phyloP scores from a whole-genome alignment of 2,888 invertebrate genomes.

The Chydorus sphaericus region DNA sequence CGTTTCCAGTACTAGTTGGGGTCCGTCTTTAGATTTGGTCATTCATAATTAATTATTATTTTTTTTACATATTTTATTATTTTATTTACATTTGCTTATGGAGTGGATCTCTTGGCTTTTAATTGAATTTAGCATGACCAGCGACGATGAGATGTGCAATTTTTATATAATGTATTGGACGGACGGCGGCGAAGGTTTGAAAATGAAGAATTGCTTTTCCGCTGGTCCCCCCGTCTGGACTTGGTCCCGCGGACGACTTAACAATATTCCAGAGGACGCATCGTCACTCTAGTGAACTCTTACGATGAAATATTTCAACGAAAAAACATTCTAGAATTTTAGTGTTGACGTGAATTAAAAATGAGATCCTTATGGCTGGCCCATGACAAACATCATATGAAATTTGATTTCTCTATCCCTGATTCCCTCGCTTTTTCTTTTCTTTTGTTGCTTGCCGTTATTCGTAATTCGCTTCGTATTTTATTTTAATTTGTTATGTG shows the following conservation, averaged over 20 bases:
- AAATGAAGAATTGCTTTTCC: conserved; percentile 68
- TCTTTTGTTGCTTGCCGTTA: no score
- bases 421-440: no score
- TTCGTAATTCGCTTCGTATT: background rate
- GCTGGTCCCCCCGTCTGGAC: conserved; percentile 69
- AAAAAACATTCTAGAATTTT: no score
- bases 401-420: no score
- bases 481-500: background rate
- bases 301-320: no score
- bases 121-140: conserved; percentile 12
- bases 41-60: background rate
- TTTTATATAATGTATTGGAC: conserved; percentile 91
- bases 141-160: conserved; percentile 69
- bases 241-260: conserved; percentile 51
- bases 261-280: conserved; percentile 64
- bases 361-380: no score
- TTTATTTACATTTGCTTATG: conserved; percentile 12
- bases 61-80: background rate
- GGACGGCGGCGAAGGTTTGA: conserved; percentile 52
- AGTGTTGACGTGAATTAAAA: no score
- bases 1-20: background rate
- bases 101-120: conserved; percentile 5
- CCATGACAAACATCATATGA: no score
- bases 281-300: conserved; percentile 36
- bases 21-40: background rate